These are phyloP conservation scores for Micromys minutus DNA, from an alignment of 2,113 vertebrate species.

Conservation along the genomic window DNA sequence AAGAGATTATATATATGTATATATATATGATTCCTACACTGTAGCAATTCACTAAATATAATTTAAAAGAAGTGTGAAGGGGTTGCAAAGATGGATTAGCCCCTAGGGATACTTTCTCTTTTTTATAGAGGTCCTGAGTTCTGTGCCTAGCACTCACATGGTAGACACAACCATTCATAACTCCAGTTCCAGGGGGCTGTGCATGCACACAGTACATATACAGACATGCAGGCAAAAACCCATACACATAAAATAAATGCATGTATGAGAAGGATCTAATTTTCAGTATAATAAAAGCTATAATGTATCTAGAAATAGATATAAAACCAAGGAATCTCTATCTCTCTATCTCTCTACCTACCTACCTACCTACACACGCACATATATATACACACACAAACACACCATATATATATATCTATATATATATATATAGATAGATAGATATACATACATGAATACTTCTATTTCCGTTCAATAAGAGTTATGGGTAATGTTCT, in stretches of 20 bases:
- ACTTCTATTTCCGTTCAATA: background rate
- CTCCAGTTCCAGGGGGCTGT: background rate
- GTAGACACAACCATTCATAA: background rate
- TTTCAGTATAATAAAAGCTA: background rate
- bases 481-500: conserved; percentile 1
- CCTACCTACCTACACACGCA: background rate
- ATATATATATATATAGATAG: too few relatives aligned
- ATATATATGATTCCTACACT: background rate
- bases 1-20: background rate
- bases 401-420: too few relatives aligned
- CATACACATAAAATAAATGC: background rate
- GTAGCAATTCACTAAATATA: background rate
- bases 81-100: background rate
- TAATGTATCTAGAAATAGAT: conserved; percentile 39
- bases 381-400: too few relatives aligned
- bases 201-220: background rate
- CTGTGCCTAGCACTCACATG: background rate
- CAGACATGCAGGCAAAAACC: background rate
- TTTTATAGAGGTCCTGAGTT: background rate
- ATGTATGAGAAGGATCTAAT: conserved; percentile 37
- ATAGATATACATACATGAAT: too few relatives aligned
- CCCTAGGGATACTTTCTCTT: background rate
- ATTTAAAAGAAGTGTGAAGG: background rate
- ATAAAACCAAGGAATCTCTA: background rate
- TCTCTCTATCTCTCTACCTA: background rate